Percentiles rank a stretch among this genome's conserved stretches.
Conservation (phyloP, 2,888 invertebrate species). For the Drosophila mimica region DNA sequence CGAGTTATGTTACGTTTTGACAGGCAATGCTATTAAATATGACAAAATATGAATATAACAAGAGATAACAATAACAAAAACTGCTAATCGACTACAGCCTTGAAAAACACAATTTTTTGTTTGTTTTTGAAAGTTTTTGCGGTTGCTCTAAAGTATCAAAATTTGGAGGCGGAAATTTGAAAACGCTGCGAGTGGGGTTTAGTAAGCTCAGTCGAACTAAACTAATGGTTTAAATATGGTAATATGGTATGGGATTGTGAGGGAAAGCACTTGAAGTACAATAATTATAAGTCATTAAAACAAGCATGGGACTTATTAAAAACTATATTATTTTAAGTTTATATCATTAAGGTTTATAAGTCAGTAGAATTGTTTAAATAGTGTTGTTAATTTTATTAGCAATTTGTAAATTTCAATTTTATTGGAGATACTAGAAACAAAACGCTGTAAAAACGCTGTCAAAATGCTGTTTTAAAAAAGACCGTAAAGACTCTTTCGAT, state of each 20-base stretch:
- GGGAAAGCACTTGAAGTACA: conserved; percentile 6
- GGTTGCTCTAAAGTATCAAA: conserved; percentile 9
- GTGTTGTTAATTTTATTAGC: not conserved
- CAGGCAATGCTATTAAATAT: conserved; percentile 57
- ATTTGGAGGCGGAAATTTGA: conserved; percentile 38
- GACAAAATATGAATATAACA: conserved; percentile 58
- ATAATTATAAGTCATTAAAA: not conserved
- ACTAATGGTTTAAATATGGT: not conserved
- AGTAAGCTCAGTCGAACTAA: conserved; percentile 21
- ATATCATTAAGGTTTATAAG: not conserved
- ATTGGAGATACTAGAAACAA: not conserved
- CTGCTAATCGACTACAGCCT: conserved; percentile 68
- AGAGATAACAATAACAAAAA: conserved; percentile 50
- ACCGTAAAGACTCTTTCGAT: not conserved
- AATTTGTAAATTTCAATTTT: not conserved
- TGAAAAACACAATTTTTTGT: conserved; percentile 33
- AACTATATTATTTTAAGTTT: not conserved
- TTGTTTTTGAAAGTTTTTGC: conserved; percentile 43
- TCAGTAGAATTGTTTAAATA: not conserved
- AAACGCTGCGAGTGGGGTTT: conserved; percentile 17
- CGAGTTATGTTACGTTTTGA: conserved; percentile 58
- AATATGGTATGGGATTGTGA: not conserved
- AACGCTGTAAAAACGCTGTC: not conserved
- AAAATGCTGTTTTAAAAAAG: not conserved
- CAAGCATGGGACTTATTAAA: not conserved